A percentile compares a stretch with the other conserved stretches of the same genome.
Conservation (phyloP, 2,888 invertebrate species). For the Drosophila differens region DNA sequence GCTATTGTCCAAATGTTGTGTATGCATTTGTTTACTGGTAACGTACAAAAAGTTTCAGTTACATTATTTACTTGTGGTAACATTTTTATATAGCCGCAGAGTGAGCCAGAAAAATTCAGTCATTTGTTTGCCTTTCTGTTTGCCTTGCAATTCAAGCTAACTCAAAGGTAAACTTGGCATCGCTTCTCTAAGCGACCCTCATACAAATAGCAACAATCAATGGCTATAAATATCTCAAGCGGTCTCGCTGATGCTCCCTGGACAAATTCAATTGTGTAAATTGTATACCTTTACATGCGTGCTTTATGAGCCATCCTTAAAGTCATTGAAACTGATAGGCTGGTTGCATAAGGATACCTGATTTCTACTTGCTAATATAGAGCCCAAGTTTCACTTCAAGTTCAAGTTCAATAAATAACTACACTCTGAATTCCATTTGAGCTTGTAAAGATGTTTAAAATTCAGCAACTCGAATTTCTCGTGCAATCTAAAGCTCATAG, state of each 20-base stretch:
- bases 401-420: conserved; percentile 1
- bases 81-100: conserved; percentile 6
- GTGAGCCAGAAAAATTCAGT: conserved; percentile 18
- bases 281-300: conserved; percentile 23
- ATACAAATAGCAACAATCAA: conserved; percentile 47
- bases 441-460: background rate
- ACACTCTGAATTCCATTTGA: background rate
- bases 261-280: conserved; percentile 40
- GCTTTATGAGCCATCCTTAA: background rate
- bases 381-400: background rate
- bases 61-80: conserved; percentile 60
- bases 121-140: conserved; percentile 28
- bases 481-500: background rate
- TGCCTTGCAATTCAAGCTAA: conserved; percentile 43
- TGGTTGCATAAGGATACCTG: background rate
- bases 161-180: conserved; percentile 35
- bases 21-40: background rate
- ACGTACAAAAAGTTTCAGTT: conserved; percentile 40
- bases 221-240: conserved; percentile 52
- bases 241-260: background rate
- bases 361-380: background rate
- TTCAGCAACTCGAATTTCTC: background rate
- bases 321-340: conserved; percentile 6
- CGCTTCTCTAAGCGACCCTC: conserved; percentile 9
- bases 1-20: background rate